Percentiles rank a stretch among this genome's conserved stretches.
These are phyloP conservation scores for Scaptomyza tumidula DNA, from an alignment of 2,888 invertebrate species.

Conservation along the genomic window DNA sequence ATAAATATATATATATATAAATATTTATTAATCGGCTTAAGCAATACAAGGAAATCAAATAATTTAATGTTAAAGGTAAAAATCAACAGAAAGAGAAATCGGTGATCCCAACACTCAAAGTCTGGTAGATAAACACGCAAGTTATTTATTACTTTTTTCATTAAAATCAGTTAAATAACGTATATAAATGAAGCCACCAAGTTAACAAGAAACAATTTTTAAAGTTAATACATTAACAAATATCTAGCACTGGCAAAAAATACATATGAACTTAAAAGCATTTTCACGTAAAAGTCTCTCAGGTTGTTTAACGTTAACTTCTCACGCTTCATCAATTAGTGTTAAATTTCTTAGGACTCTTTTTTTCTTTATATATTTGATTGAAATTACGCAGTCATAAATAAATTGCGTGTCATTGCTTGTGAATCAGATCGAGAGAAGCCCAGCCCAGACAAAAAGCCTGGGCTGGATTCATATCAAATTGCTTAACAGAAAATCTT, in stretches of 20 bases:
- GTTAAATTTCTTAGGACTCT: conserved; percentile 11
- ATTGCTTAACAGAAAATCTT: conserved; percentile 32
- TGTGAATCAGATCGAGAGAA: conserved; percentile 43
- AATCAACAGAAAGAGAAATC: too few relatives aligned
- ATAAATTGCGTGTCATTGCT: conserved; percentile 46
- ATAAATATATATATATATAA: too few relatives aligned
- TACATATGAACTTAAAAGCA: conserved; percentile 29
- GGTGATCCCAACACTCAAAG: too few relatives aligned
- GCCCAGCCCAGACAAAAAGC: conserved; percentile 18
- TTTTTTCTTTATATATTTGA: conserved; percentile 11
- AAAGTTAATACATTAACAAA: too few relatives aligned
- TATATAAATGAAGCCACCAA: too few relatives aligned
- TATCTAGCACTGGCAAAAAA: neutral
- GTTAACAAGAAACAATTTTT: too few relatives aligned
- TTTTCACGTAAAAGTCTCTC: conserved; percentile 35
- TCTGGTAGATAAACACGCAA: too few relatives aligned
- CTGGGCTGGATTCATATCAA: conserved; percentile 11
- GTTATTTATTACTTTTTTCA: too few relatives aligned
- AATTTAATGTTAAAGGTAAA: too few relatives aligned
- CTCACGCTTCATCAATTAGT: conserved; percentile 47
- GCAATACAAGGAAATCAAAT: too few relatives aligned
- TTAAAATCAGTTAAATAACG: too few relatives aligned
- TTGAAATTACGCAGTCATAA: conserved; percentile 25
- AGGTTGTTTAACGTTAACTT: neutral
- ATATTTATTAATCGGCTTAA: too few relatives aligned